Evolutionary conservation across 2,797 vertebrate genomes (phyloP), one percentile per base, ranked within the genome.

Genomic region (Microcaecilia unicolor): DNA sequence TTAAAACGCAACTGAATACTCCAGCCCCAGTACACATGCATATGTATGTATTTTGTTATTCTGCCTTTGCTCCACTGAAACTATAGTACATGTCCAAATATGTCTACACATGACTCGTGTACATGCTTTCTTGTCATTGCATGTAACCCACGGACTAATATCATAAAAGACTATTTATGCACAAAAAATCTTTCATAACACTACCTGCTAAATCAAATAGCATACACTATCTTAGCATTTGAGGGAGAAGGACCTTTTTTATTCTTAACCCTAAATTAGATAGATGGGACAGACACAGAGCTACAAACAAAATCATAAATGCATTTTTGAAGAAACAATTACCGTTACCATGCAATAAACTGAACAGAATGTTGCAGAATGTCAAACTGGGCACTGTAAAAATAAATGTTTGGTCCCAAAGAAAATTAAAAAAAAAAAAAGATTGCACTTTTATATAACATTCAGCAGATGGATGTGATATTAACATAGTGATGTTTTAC

Each of bases 401-500:
- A 84, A 80, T 74, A 81, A 85, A 81, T 58, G 63, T 78, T n/a
- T 81, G 81, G 81, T 84, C 76, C 35, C 30, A 79, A 81, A 70
- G 77, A 83, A 85, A 84, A 79, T 83, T n/a, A n/a, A n/a, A n/a
- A n/a, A n/a, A n/a, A n/a, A n/a, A 84, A 81, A 85, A 84, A 76
- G 76, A 51, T 78, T 72, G 70, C 63, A 61, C 83, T 85, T 83
- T 84, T 83, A 79, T 83, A 76, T 83, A 81, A 78, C 72, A 80
- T 87, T 88, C 76, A 88, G 88, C 96, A 98, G 94, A 97, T 97
- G 93, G 93, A 90, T 83, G 80, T 80, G 85, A 86, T 88, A 89
- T 89, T 93, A 90, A 93, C 91, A 88, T 86, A 88, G 86, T 86
- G 76, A 81, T 85, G 87, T 93, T 92, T 91, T 58, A 86, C 92